These are phyloP conservation scores for Drosophila kurseongensis DNA, from an alignment of 1,140 invertebrate genomes.

Conservation along the genomic window DNA sequence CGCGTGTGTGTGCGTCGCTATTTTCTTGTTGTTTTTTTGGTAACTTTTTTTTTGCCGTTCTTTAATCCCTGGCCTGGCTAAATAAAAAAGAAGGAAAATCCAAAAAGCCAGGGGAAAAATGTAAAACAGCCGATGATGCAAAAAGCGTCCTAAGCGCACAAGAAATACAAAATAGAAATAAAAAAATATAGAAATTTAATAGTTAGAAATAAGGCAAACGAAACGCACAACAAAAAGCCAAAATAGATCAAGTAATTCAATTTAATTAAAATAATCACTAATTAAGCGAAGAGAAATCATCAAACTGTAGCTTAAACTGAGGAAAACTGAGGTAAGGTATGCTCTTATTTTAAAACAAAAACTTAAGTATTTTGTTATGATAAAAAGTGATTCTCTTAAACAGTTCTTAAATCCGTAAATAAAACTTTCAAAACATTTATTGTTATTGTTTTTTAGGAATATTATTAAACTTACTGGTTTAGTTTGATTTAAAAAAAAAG, in stretches of 20 bases:
- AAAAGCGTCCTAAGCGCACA: conserved; percentile 37
- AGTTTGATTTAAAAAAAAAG: not conserved
- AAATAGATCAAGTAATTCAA: conserved; percentile 26
- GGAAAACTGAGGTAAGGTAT: conserved; percentile 3
- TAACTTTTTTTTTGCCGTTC: conserved; percentile 39
- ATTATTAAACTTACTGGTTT: not conserved
- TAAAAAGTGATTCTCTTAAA: not conserved
- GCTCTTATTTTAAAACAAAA: not conserved
- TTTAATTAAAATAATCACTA: conserved; percentile 16
- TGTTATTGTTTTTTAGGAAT: too few relatives aligned
- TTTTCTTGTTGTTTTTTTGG: conserved; percentile 58
- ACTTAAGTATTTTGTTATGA: not conserved
- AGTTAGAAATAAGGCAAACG: conserved; percentile 38
- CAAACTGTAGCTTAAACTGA: not conserved
- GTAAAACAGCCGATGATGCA: conserved; percentile 18
- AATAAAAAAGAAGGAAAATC: conserved; percentile 14
- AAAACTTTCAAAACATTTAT: not conserved
- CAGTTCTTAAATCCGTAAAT: not conserved
- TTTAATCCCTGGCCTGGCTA: conserved; percentile 30
- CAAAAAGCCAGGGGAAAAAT: conserved; percentile 28
- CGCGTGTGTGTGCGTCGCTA: conserved; percentile 44
- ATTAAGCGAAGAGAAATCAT: not conserved
- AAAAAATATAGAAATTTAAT: conserved; percentile 21
- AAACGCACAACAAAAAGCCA: conserved; percentile 65
- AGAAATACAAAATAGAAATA: conserved; percentile 8